Evolutionary conservation across 2,888 invertebrate genomes (phyloP).

Genomic region (Agonopterix subpropinquella): DNA sequence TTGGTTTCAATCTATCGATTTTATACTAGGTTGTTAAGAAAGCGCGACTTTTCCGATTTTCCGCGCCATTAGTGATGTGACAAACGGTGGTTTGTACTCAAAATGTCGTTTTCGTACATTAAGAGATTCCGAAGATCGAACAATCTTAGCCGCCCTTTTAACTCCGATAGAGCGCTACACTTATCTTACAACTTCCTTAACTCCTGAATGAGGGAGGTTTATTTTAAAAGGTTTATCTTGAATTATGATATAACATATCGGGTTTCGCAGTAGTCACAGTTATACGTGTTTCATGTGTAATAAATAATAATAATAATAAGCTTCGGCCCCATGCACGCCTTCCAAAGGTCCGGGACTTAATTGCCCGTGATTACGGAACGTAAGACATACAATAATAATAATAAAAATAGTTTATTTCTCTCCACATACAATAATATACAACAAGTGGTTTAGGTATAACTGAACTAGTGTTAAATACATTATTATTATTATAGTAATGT

Average conservation of each 20-base stretch:
- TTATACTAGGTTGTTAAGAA: slow-evolving; percentile 43
- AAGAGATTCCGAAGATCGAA: slow-evolving; percentile 59
- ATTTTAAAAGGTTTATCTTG: background rate
- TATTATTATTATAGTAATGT: too few relatives aligned
- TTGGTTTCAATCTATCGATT: slow-evolving; percentile 51
- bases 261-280: background rate
- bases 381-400: too few relatives aligned
- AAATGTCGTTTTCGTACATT: slow-evolving; percentile 65
- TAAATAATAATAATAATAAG: too few relatives aligned
- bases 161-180: slow-evolving; percentile 43
- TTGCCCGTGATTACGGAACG: too few relatives aligned
- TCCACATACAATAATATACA: too few relatives aligned
- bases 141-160: slow-evolving; percentile 55
- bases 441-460: too few relatives aligned
- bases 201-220: too few relatives aligned
- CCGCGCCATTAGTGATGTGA: slow-evolving; percentile 65
- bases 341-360: too few relatives aligned
- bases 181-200: slow-evolving; percentile 27
- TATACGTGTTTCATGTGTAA: too few relatives aligned
- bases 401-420: too few relatives aligned
- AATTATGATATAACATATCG: background rate
- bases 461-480: too few relatives aligned
- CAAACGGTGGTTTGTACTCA: slow-evolving; percentile 63
- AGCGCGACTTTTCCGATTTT: slow-evolving; percentile 61
- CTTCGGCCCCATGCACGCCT: too few relatives aligned